Conservation (phyloP, 2,113 vertebrate species). For the Plectropomus leopardus region DNA sequence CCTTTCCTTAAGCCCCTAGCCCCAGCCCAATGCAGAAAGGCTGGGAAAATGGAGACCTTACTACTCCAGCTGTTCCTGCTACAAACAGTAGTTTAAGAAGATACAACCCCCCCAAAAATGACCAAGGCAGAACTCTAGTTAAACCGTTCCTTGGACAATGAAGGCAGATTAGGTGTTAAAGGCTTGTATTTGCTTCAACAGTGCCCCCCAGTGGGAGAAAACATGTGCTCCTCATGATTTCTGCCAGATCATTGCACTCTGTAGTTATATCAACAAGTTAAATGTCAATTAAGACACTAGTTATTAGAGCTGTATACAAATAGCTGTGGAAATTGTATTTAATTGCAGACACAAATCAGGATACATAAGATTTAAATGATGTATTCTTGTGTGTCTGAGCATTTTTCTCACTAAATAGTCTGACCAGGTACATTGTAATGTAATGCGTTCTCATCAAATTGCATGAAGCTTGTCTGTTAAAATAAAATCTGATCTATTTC, state of each 20-base stretch:
- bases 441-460: neutral
- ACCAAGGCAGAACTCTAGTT: conserved; percentile 45
- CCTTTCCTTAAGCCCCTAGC: conserved; percentile 46
- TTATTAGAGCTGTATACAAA: neutral
- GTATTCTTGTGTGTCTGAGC: neutral
- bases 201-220: conserved; percentile 82
- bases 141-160: conserved; percentile 48
- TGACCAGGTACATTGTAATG: neutral
- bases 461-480: neutral
- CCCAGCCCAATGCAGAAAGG: conserved; percentile 48
- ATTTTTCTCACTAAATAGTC: neutral
- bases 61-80: conserved; percentile 61
- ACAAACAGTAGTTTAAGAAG: conserved; percentile 72
- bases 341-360: neutral
- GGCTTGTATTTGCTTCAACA: conserved; percentile 81
- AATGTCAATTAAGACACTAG: conserved; percentile 17
- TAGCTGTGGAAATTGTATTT: neutral
- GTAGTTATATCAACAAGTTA: conserved; percentile 36
- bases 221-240: conserved; percentile 1
- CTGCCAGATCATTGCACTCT: conserved; percentile 17
- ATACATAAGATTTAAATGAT: neutral
- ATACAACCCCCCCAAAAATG: conserved; percentile 45
- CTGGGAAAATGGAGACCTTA: conserved; percentile 70
- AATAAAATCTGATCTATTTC: neutral
- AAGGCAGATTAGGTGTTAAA: conserved; percentile 10